Conservation (phyloP, 2,113 vertebrate species). For the Casuarius casuarius region DNA sequence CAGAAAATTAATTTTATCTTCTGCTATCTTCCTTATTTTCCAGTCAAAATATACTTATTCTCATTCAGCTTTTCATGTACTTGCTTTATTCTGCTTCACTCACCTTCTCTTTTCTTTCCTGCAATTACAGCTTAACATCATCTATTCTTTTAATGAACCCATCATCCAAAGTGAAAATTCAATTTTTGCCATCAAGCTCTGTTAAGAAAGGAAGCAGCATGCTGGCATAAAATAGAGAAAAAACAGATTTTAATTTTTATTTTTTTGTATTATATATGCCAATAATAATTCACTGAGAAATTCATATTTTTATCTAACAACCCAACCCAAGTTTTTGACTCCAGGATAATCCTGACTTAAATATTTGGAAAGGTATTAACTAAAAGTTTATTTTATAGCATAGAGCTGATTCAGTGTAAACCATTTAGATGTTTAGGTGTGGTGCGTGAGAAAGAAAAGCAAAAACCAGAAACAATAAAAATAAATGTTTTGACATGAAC, state of each 20-base stretch:
- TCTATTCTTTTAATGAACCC: neutral
- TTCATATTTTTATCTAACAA: neutral
- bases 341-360: neutral
- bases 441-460: neutral
- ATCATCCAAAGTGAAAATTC: neutral
- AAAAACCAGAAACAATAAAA: neutral
- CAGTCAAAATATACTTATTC: neutral
- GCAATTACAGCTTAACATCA: neutral
- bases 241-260: fast-evolving
- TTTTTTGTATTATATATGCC: neutral
- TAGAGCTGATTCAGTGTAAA: neutral
- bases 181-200: neutral
- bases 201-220: neutral
- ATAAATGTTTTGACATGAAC: neutral
- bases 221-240: neutral
- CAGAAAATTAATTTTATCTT: neutral
- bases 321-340: neutral
- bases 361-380: neutral
- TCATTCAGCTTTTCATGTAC: neutral
- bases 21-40: neutral
- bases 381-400: neutral
- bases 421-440: neutral
- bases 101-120: neutral
- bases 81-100: neutral
- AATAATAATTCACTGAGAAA: neutral